A percentile compares a stretch with the other conserved stretches of the same genome.
Evolutionary conservation across 2,113 vertebrate genomes (phyloP).

Genomic region (Chionis minor): DNA sequence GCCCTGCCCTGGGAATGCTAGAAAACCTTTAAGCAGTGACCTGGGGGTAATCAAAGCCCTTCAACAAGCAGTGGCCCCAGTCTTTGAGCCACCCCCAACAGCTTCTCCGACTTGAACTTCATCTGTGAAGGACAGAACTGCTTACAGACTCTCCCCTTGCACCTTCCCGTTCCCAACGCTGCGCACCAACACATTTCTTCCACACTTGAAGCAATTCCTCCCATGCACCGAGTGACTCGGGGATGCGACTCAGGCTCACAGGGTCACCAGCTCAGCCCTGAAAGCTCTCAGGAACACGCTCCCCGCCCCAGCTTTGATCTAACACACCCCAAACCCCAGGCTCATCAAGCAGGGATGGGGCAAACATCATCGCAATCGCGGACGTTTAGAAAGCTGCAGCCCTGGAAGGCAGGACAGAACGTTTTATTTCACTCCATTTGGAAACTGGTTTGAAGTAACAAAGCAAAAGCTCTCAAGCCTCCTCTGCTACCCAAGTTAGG

Average conservation of each 20-base stretch:
- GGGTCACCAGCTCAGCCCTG: not conserved
- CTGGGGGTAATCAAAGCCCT: not conserved
- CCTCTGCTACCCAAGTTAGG: fast-evolving
- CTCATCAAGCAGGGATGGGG: not conserved
- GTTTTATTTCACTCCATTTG: conserved; percentile 1
- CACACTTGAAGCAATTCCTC: fast-evolving
- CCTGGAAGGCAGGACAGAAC: not conserved
- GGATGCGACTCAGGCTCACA: fast-evolving
- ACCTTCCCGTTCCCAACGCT: fast-evolving
- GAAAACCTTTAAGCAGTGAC: not conserved
- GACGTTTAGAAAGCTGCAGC: not conserved
- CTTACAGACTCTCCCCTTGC: no score
- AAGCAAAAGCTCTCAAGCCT: not conserved
- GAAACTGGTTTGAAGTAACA: not conserved
- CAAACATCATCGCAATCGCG: fast-evolving
- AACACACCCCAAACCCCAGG: fast-evolving
- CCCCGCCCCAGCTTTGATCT: not conserved
- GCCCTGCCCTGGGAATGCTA: not conserved
- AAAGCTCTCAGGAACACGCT: not conserved
- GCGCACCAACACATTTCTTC: not conserved
- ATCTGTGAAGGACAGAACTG: no score
- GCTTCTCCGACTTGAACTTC: not conserved
- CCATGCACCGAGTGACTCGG: fast-evolving
- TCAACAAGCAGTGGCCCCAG: not conserved
- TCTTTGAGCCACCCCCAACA: not conserved